Percentiles rank a stretch among this genome's conserved stretches.
Evolutionary conservation across 2,113 vertebrate species (phyloP).

Genomic region (Octodon degus): DNA sequence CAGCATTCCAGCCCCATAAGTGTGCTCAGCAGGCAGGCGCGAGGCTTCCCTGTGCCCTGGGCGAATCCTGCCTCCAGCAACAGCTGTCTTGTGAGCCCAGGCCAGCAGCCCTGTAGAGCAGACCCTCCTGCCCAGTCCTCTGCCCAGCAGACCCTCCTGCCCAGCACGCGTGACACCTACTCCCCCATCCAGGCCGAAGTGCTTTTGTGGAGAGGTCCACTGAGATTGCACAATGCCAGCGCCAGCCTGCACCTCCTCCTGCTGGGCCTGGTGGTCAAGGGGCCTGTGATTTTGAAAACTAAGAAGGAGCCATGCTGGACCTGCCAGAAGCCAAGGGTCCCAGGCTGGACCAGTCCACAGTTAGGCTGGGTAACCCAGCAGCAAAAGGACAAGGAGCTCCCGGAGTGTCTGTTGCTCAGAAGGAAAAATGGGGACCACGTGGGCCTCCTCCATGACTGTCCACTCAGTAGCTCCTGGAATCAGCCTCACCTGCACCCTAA

Average conservation of each 20-base stretch:
- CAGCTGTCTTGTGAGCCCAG: not conserved
- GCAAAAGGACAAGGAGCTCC: not conserved
- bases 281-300: not conserved
- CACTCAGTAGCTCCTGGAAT: not conserved
- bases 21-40: not conserved
- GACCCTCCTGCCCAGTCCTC: slow-evolving; percentile 27
- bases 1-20: slow-evolving; percentile 60
- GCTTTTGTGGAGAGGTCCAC: not conserved
- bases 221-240: not conserved
- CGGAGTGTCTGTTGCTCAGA: not conserved
- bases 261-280: fast-evolving
- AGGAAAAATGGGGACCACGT: no score
- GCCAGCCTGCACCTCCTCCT: not conserved
- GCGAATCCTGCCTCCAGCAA: not conserved
- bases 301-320: no score
- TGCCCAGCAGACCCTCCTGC: no score
- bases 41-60: slow-evolving; percentile 53
- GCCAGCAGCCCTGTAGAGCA: slow-evolving; percentile 26
- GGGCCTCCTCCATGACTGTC: not conserved
- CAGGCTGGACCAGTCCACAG: not conserved
- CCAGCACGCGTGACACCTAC: not conserved
- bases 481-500: fast-evolving
- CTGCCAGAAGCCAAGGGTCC: not conserved
- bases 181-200: slow-evolving; percentile 8
- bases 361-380: not conserved